Evolutionary conservation across 2,888 invertebrate genomes (phyloP).

Genomic region (Carcina quercana): DNA sequence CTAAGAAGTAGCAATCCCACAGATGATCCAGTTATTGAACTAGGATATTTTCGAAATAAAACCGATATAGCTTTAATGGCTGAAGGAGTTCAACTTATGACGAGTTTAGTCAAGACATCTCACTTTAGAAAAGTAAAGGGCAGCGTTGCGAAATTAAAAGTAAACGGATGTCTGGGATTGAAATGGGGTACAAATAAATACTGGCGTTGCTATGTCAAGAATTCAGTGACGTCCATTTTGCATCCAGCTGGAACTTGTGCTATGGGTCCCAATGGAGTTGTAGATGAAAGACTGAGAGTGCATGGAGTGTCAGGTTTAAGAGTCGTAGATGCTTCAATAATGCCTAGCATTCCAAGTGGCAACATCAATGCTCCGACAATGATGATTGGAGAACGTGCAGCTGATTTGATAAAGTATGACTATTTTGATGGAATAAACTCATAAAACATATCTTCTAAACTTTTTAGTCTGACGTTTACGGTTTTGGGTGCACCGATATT

Average conservation of each 20-base stretch:
- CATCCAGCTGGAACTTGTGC: conserved; percentile 72
- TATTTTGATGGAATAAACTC: conserved; percentile 8
- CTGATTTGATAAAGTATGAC: conserved; percentile 55
- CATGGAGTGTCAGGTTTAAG: conserved; percentile 39
- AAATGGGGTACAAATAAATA: conserved; percentile 72
- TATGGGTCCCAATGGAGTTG: conserved; percentile 51
- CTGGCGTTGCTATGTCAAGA: conserved; percentile 76
- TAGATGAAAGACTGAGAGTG: conserved; percentile 46
- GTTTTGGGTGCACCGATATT: too few species aligned
- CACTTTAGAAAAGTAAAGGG: conserved; percentile 16
- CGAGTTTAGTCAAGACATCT: conserved; percentile 13
- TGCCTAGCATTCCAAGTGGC: conserved; percentile 51
- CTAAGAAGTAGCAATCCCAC: conserved; percentile 13
- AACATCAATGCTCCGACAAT: conserved; percentile 56
- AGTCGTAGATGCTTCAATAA: conserved; percentile 53
- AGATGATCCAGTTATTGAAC: conserved; percentile 14
- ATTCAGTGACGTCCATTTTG: conserved; percentile 72
- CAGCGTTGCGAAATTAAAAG: conserved; percentile 14
- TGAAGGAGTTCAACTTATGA: conserved; percentile 13
- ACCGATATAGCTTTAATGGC: conserved; percentile 11
- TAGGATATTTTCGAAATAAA: conserved; percentile 15
- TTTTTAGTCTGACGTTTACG: too few species aligned
- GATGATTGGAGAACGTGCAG: conserved; percentile 61
- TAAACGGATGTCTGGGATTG: conserved; percentile 57
- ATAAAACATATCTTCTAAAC: too few species aligned